Conservation (phyloP, 2,888 invertebrate genomes). For the Maniola hyperantus region DNA sequence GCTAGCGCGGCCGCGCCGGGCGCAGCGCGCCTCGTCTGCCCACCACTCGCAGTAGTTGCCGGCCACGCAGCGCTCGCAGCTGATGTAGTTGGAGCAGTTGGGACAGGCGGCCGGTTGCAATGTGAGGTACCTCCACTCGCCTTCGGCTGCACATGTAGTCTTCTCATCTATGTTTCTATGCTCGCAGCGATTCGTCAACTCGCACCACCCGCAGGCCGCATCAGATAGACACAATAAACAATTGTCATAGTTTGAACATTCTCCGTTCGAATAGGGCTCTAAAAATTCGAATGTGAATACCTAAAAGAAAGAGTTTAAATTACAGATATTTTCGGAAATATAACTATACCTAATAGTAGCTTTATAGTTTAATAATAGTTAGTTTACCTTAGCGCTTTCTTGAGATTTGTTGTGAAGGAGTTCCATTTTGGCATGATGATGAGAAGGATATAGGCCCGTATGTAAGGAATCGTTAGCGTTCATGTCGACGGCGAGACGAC, state of each 20-base stretch:
- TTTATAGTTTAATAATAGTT: not conserved
- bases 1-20: constrained; percentile 87
- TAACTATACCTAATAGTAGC: not conserved
- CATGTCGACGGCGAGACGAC: constrained; percentile 86
- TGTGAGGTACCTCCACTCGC: constrained; percentile 90
- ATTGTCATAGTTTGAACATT: constrained; percentile 89
- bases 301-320: constrained; percentile 51
- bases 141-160: constrained; percentile 78
- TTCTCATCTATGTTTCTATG: constrained; percentile 86
- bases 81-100: constrained; percentile 94
- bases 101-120: constrained; percentile 92
- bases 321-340: not conserved
- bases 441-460: constrained; percentile 83
- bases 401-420: constrained; percentile 88
- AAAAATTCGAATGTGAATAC: constrained; percentile 94
- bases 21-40: constrained; percentile 93
- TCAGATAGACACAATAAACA: constrained; percentile 94
- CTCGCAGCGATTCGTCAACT: constrained; percentile 87
- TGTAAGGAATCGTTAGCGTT: constrained; percentile 85
- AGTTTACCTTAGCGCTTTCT: constrained; percentile 86
- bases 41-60: constrained; percentile 95
- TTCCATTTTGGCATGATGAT: constrained; percentile 91
- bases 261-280: constrained; percentile 92
- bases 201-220: constrained; percentile 96
- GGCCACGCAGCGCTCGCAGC: constrained; percentile 92